These are phyloP conservation scores for Spodoptera exigua DNA, from an alignment of 2,888 invertebrate species.

Conservation along the genomic window DNA sequence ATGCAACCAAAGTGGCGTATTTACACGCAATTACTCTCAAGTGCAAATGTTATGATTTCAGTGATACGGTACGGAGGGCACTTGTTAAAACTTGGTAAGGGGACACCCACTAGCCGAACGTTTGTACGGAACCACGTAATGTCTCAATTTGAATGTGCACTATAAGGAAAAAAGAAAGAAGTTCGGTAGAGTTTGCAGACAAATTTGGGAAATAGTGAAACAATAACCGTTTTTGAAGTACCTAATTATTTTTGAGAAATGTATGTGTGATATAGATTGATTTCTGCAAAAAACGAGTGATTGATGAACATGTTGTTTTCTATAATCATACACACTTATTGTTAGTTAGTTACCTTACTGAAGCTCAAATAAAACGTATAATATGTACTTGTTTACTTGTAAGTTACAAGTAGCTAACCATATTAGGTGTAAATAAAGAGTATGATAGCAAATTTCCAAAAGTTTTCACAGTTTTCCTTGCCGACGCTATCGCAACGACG, in stretches of 20 bases:
- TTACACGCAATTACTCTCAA: slow-evolving; percentile 36
- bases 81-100: slow-evolving; percentile 68
- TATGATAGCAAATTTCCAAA: slow-evolving; percentile 42
- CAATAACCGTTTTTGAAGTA: no score
- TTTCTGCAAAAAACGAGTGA: no score
- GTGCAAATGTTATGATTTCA: slow-evolving; percentile 41
- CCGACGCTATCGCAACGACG: slow-evolving; percentile 72
- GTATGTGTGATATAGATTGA: no score
- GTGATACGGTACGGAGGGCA: slow-evolving; percentile 62
- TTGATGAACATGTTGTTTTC: no score
- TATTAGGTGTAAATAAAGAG: slow-evolving; percentile 15
- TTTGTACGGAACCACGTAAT: slow-evolving; percentile 78
- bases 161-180: slow-evolving; percentile 80
- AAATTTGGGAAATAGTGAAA: slow-evolving; percentile 8
- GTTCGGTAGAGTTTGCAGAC: slow-evolving; percentile 71
- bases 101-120: slow-evolving; percentile 73
- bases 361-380: no score
- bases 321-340: no score
- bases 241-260: no score
- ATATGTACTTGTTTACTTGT: neutral
- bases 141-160: slow-evolving; percentile 82
- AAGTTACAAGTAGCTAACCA: slow-evolving; percentile 5
- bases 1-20: slow-evolving; percentile 28
- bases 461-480: slow-evolving; percentile 57
- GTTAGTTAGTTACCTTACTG: no score